Evolutionary conservation across 2,888 invertebrate species (phyloP).

Genomic region (Chloromyia formosa): DNA sequence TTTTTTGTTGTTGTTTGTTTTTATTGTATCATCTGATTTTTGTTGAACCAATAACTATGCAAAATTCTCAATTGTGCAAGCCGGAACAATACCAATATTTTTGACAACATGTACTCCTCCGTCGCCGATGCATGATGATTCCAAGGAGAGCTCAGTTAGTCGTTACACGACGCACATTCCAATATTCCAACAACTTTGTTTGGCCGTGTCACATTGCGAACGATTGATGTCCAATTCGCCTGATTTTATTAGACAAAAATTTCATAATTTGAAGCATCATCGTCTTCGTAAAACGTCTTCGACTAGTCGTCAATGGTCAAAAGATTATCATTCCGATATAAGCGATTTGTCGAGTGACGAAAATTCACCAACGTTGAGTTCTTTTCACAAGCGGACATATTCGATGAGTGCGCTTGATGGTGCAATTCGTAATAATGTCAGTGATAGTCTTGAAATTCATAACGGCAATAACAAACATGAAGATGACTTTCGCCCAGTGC

Average conservation of each 20-base stretch:
- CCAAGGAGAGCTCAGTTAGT: conserved; percentile 51
- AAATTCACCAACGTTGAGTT: neutral
- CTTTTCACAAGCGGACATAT: neutral
- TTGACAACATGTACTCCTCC: conserved; percentile 52
- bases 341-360: conserved; percentile 31
- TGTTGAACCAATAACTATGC: neutral
- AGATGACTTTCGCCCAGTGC: neutral
- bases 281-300: neutral
- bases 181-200: conserved; percentile 66
- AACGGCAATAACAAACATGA: conserved; percentile 6
- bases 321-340: conserved; percentile 29
- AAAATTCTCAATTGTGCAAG: conserved; percentile 39
- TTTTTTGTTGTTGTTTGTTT: conserved; percentile 5
- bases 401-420: neutral
- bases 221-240: conserved; percentile 56
- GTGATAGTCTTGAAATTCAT: neutral
- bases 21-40: neutral
- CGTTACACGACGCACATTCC: conserved; percentile 65
- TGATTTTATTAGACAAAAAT: conserved; percentile 53
- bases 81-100: conserved; percentile 45
- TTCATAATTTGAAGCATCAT: too few relatives aligned
- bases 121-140: conserved; percentile 50
- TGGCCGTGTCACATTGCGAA: conserved; percentile 61
- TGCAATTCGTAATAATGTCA: too few relatives aligned
- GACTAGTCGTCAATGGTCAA: conserved; percentile 15